A percentile compares a stretch with the other conserved stretches of the same genome.
phyloP scores from a whole-genome alignment of 2,888 invertebrate genomes.

The Diogma glabrata region DNA sequence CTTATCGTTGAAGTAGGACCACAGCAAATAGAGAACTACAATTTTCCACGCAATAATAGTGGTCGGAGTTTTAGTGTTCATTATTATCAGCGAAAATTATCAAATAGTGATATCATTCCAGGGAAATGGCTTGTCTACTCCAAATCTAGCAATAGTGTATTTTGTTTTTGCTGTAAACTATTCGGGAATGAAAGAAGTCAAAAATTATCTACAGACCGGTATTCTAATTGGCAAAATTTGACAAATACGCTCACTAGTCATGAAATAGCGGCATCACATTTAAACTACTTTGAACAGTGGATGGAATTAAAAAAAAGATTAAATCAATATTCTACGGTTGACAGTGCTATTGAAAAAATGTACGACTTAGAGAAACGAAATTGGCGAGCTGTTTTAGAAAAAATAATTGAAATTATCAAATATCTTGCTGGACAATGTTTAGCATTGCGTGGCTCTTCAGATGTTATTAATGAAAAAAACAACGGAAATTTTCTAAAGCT shows the following conservation, averaged over 20 bases:
- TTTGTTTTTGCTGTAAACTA: neutral
- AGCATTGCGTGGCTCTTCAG: neutral
- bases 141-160: neutral
- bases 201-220: no score
- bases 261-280: neutral
- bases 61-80: neutral
- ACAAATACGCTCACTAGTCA: neutral
- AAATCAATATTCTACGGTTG: neutral
- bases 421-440: no score
- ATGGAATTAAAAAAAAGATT: neutral
- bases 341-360: neutral
- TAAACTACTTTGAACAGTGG: neutral
- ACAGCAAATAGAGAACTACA: neutral
- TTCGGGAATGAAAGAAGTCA: no score
- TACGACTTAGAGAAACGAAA: neutral
- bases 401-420: neutral
- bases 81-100: neutral
- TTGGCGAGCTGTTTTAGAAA: neutral
- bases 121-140: neutral
- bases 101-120: neutral
- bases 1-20: neutral
- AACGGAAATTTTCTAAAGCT: neutral
- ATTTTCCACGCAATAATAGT: neutral
- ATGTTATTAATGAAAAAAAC: neutral
- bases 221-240: no score